phyloP scores from a whole-genome alignment of 2,113 vertebrate genomes.

The Daubentonia madagascariensis region DNA sequence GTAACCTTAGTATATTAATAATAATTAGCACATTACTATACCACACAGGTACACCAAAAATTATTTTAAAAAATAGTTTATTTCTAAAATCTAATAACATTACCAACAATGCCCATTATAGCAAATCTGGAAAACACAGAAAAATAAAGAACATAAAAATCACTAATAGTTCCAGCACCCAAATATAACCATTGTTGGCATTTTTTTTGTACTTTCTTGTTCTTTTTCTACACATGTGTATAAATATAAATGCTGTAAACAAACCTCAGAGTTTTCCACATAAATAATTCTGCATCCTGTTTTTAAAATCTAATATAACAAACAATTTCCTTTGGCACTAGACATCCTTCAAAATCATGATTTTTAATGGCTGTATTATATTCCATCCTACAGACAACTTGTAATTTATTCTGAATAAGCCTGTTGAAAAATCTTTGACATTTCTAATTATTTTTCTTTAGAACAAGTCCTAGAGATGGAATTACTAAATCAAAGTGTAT shows the following conservation, averaged over 20 bases:
- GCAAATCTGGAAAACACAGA: constrained; percentile 28
- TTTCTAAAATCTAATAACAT: constrained; percentile 15
- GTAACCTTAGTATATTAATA: constrained; percentile 1
- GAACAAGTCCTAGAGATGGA: neutral
- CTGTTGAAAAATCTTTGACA: neutral
- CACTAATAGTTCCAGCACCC: neutral
- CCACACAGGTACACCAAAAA: constrained; percentile 14
- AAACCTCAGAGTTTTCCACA: neutral
- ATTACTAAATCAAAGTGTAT: constrained; percentile 15
- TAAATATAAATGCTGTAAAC: constrained; percentile 25
- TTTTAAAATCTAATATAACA: constrained; percentile 28
- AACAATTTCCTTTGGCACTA: neutral
- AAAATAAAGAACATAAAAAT: constrained; percentile 42
- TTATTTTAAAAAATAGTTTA: constrained; percentile 40
- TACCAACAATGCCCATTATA: constrained; percentile 17
- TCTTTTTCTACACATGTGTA: neutral
- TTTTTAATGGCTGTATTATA: neutral
- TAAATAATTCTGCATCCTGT: constrained; percentile 1
- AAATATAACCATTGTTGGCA: constrained; percentile 16
- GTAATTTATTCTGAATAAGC: neutral
- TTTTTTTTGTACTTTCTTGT: constrained; percentile 27
- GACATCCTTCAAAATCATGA: neutral
- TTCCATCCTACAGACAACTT: neutral
- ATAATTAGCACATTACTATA: constrained; percentile 30
- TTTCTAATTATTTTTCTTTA: neutral